Base-by-base conservation (phyloP, 2,888 invertebrate genomes). In the Coremacera marginata region DNA sequence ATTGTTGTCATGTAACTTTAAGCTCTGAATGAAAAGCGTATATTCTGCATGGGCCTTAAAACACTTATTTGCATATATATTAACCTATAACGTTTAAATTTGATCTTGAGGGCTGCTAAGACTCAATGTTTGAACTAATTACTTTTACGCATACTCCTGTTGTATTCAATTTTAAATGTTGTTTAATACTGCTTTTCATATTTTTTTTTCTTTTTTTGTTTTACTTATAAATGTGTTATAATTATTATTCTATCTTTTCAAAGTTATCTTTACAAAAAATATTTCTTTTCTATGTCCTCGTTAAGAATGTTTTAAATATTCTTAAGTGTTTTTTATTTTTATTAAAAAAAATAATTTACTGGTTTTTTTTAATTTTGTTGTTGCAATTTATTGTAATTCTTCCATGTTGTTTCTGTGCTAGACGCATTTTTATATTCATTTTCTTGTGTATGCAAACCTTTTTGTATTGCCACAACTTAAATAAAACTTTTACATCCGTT, bases 321-420 rank as follows among this genome's bases (percentile, higher is more conserved):
- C 9, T 8, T 9, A 55, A 31, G 5, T 63, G n/a, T 16, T 31
- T 63, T 27, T 34, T n/a, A 34, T 55, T 55, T 22, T 5, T 1
- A 55, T n/a, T 22, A 5, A 19, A 37, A 31, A 5, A 34, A 9
- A 57, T 22, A 9, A 57, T 22, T 37, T 31, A 31, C 31, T 31
- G 3, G 31, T 31, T 4, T 31, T 31, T n/a, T 31, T 5, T 31
- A 31, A 4, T 37, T 52, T 71, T 37, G 37, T 57, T 57, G 7
- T 57, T 71, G 60, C 55, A 70, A 52, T 52, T 31, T 16, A 25
- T 82, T 80, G 78, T 76, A 31, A 19, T n/a, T 27, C 22, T 49
- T 70, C n/a, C 34, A n/a, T 37, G 22, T 60, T 49, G 44, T 60
- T 72, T 72, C 5, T 44, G 60, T 60, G 60, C 22, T 55, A 27